Percentiles rank a stretch among this genome's conserved stretches.
These are phyloP conservation scores for Danaus plexippus DNA, from an alignment of 1,140 invertebrate genomes.

Conservation along the genomic window DNA sequence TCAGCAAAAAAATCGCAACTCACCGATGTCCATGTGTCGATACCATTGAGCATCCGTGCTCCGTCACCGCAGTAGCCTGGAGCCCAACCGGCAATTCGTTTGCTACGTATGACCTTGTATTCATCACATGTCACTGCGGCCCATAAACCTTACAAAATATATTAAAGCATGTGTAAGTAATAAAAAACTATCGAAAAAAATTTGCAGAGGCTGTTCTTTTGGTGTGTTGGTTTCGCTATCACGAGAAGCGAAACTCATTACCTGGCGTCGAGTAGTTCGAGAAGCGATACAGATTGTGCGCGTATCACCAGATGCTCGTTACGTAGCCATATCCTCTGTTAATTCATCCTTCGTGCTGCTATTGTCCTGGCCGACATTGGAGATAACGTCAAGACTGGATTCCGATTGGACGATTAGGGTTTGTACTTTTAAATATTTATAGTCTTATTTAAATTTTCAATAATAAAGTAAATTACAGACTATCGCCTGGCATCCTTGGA, in stretches of 20 bases:
- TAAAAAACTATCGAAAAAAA: background rate
- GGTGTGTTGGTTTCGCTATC: conserved; percentile 30
- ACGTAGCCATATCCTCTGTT: conserved; percentile 31
- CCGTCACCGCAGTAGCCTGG: conserved; percentile 48
- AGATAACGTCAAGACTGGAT: conserved; percentile 22
- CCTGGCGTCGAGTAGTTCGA: conserved; percentile 7
- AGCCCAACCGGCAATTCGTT: conserved; percentile 54
- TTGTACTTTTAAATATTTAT: background rate
- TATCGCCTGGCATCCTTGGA: conserved; percentile 56
- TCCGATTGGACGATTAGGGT: conserved; percentile 42
- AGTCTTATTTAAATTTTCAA: too few species aligned
- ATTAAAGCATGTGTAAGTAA: too few species aligned
- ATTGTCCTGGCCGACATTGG: conserved; percentile 38
- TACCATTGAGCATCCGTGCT: conserved; percentile 21
- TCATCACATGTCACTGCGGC: background rate
- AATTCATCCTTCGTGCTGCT: conserved; percentile 26
- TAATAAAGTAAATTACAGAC: conserved; percentile 22
- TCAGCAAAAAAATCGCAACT: conserved; percentile 26
- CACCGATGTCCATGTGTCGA: conserved; percentile 23
- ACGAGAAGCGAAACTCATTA: conserved; percentile 16
- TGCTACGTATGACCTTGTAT: conserved; percentile 30
- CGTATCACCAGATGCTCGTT: conserved; percentile 49
- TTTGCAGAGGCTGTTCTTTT: conserved; percentile 39
- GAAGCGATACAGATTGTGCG: conserved; percentile 26
- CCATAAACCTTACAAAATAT: too few species aligned